Evolutionary conservation across 1,140 invertebrate genomes (phyloP).

Genomic region (Aleiodes sp.): DNA sequence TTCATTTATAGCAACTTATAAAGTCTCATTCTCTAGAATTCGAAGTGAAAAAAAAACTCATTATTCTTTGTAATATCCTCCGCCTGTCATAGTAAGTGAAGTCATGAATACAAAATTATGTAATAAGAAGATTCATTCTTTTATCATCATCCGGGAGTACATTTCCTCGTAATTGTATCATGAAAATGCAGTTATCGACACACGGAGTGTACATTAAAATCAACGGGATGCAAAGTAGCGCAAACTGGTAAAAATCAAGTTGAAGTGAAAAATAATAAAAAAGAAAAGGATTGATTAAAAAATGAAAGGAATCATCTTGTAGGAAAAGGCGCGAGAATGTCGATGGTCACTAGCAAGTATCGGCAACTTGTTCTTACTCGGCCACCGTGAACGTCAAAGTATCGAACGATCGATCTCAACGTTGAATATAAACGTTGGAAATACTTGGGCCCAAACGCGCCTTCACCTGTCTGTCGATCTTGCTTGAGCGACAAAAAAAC

Average conservation of each 20-base stretch:
- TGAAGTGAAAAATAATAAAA: not conserved
- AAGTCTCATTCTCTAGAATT: no score
- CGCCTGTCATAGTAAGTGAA: no score
- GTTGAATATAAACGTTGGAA: constrained; percentile 7
- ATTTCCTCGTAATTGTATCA: no score
- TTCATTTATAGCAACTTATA: no score
- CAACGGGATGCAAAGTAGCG: not conserved
- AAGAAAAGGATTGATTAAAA: no score
- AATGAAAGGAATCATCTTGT: not conserved
- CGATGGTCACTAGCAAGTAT: not conserved
- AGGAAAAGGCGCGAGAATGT: not conserved
- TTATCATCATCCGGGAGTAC: no score
- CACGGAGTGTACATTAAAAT: not conserved
- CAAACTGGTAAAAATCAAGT: not conserved
- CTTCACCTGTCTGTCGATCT: constrained; percentile 23
- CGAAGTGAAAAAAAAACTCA: no score
- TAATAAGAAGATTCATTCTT: no score
- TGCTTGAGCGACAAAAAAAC: not conserved
- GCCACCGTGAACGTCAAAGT: constrained; percentile 5
- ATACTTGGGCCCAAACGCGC: not conserved
- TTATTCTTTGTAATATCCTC: no score
- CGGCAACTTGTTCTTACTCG: not conserved
- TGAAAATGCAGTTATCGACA: no score
- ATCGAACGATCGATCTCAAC: constrained; percentile 23
- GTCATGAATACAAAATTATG: no score